A percentile compares a stretch with the other conserved stretches of the same genome.
phyloP scores from a whole-genome alignment of 2,113 vertebrate species.

The Caranx ignobilis region DNA sequence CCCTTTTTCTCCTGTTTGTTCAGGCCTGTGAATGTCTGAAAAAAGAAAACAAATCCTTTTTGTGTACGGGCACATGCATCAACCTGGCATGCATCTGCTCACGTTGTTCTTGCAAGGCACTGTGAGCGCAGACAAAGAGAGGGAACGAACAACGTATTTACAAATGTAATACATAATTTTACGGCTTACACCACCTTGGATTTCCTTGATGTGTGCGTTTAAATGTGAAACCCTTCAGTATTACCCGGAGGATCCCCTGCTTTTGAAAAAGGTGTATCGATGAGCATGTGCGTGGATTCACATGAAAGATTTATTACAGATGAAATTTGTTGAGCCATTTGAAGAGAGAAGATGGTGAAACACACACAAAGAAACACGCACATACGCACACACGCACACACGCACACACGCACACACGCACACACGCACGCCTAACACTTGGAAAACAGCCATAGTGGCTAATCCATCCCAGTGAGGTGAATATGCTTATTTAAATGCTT shows the following conservation, averaged over 20 bases:
- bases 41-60: conserved; percentile 47
- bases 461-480: conserved; percentile 59
- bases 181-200: conserved; percentile 22
- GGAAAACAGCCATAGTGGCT: conserved; percentile 37
- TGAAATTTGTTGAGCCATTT: conserved; percentile 42
- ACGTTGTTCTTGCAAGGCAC: conserved; percentile 23
- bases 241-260: conserved; percentile 5
- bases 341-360: conserved; percentile 15
- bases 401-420: conserved; percentile 8
- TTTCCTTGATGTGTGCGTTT: conserved; percentile 50
- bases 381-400: not conserved
- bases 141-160: conserved; percentile 35
- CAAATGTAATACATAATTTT: conserved; percentile 31
- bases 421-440: conserved; percentile 2
- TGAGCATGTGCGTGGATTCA: conserved; percentile 32
- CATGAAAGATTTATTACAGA: conserved; percentile 53
- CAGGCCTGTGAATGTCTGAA: conserved; percentile 17
- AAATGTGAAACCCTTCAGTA: conserved; percentile 33
- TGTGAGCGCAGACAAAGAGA: conserved; percentile 32
- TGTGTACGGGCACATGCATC: conserved; percentile 43
- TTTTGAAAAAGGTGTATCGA: conserved; percentile 46
- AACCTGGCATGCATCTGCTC: conserved; percentile 1
- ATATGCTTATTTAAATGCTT: conserved; percentile 67
- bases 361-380: conserved; percentile 1
- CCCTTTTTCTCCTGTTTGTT: conserved; percentile 22